Base-by-base conservation (phyloP, 1,140 invertebrate genomes). In the Trichonephila inaurata region DNA sequence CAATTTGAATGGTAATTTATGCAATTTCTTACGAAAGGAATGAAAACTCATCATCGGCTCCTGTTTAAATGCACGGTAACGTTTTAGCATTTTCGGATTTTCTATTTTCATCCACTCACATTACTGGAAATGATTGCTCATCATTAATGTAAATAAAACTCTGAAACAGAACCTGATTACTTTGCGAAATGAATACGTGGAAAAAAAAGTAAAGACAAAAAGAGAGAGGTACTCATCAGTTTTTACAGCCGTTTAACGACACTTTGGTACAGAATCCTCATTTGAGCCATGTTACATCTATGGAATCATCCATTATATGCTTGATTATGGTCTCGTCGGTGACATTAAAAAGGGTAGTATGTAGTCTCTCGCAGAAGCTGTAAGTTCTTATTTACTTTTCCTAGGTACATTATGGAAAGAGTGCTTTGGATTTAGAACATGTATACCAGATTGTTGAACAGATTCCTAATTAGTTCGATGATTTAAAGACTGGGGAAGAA, bases 131-230 rank as follows among this genome's bases (percentile, higher is more conserved):
- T 77, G 72, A 77, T 77, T 77, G 72, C 72, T 40, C 28, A 19
- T 77, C 72, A 77, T 77, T 77, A 77, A 77, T 77, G 72, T 77
- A 77, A 77, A 77, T 77, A 77, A 77, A 40, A 77, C 72, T 77
- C 28, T 33, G 16, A 77, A 77, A 33, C 24, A 40, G 18, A 77
- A 77, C 72, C 72, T 40, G 72, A 40, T 77, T 77, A 77, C 72
- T 77, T 77, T 28, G 28, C 72, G 28, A 69, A 69, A 69, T 69
- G 18, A 7, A 12, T n/a, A 24, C 10, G 66, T 2, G 21, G 7
- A 16, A 3, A 40, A 33, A 77, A 77, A 64, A 21, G 21, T 0
- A 64, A 18, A 64, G 18, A 64, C 16, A 64, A 24, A 77, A 16
- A 77, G 28, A 77, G 72, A 40, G 72, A 77, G 16, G 72, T 77